Percentiles rank a stretch among this genome's conserved stretches.
Conservation (phyloP, 1,140 invertebrate species). For the Trinorchestia longiramus region DNA sequence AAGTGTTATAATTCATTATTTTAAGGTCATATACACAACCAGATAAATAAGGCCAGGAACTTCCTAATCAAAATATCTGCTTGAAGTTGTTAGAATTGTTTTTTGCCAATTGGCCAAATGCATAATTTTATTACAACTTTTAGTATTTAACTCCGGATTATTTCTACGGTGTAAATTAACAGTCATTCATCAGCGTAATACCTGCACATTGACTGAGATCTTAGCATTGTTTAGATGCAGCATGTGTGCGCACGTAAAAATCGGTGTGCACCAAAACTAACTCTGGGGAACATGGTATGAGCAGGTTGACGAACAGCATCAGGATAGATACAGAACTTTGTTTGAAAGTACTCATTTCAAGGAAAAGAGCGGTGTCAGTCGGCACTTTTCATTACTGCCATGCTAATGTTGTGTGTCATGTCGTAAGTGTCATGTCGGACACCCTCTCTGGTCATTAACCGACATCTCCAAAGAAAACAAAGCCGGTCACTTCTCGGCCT, state of each 20-base stretch:
- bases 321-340: background rate
- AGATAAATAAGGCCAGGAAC: too few species aligned
- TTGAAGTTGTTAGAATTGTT: too few species aligned
- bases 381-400: slow-evolving; percentile 2
- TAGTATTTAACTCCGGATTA: background rate
- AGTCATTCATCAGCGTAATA: too few species aligned
- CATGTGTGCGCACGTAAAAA: too few species aligned
- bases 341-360: background rate
- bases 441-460: slow-evolving; percentile 28
- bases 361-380: background rate
- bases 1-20: too few species aligned
- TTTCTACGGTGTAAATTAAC: background rate
- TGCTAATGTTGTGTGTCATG: slow-evolving; percentile 24
- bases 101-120: too few species aligned
- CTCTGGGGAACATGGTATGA: too few species aligned
- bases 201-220: too few species aligned
- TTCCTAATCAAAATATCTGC: too few species aligned
- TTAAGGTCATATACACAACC: too few species aligned
- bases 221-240: too few species aligned
- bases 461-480: slow-evolving; percentile 2
- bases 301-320: background rate
- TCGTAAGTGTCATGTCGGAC: background rate
- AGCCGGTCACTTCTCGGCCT: background rate
- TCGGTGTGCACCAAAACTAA: too few species aligned
- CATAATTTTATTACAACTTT: background rate